Evolutionary conservation across 2,888 invertebrate species (phyloP).

Genomic region (Punctoribates punctum): DNA sequence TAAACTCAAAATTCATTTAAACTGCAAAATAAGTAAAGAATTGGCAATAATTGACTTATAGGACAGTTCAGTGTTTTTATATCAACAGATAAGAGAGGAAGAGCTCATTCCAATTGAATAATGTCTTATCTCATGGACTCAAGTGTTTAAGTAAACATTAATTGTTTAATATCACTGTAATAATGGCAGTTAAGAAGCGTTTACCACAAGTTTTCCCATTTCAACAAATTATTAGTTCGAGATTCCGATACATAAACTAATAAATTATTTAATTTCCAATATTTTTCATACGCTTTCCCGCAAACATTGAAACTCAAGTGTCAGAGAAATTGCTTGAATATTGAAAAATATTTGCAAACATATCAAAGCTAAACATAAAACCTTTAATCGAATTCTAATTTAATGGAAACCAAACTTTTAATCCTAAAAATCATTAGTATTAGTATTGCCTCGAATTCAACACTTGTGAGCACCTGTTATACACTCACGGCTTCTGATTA

Average conservation of each 20-base stretch:
- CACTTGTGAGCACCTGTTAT: constrained; percentile 35
- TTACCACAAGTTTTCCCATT: neutral
- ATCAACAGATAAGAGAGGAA: constrained; percentile 12
- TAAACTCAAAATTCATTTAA: neutral
- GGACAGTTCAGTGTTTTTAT: constrained; percentile 20
- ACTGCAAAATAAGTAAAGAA: neutral
- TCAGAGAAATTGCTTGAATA: too few species aligned
- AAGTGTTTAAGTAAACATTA: constrained; percentile 29
- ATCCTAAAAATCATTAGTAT: neutral
- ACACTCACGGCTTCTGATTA: constrained; percentile 28
- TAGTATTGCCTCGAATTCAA: neutral
- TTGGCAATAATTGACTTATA: constrained; percentile 5
- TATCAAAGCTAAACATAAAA: too few species aligned
- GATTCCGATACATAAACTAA: too few species aligned
- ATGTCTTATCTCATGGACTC: constrained; percentile 12
- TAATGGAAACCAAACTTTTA: neutral
- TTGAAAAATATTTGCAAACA: too few species aligned
- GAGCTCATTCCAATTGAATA: constrained; percentile 11
- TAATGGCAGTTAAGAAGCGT: constrained; percentile 28
- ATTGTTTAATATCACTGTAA: constrained; percentile 32
- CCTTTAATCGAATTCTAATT: neutral
- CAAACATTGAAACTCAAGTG: too few species aligned
- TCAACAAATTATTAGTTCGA: too few species aligned
- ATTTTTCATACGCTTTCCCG: too few species aligned
- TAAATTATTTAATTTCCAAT: too few species aligned